Evolutionary conservation across 2,113 vertebrate species (phyloP), one percentile per base, ranked within the genome.

Genomic region (Vulpes ferrilata): DNA sequence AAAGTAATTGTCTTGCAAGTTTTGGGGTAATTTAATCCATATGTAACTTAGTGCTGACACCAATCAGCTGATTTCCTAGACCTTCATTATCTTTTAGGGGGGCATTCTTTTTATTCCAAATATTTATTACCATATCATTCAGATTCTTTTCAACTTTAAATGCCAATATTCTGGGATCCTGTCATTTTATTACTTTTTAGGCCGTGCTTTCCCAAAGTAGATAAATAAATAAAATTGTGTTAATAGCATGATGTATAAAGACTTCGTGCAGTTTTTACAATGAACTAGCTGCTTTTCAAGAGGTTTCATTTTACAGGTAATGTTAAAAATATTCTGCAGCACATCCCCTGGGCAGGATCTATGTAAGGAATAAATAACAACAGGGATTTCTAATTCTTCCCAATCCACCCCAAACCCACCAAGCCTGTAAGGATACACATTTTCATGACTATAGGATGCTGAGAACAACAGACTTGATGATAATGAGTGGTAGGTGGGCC

Each of bases 211-310:
- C 78, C 51, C 60, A 57, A 64, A 88, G 62, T 69, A 67, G 60
- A 78, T 30, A 62, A 17, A 60, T 86, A 30, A 23, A 48, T 79
- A 38, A 91, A 86, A 51, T 15, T 82, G 51, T 27, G 62, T 25
- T 96, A 90, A 38, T 88, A 73, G 27, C 51, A 53, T 79, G 38
- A 55, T 55, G 64, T 79, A 69, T 88, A 51, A 43, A 48, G 32
- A 30, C 64, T 82, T 84, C 71, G 35, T 55, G 12, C 25, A n/a
- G 35, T 78, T 94, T 96, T 86, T 74, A 73, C 1, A 67, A 9
- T 80, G 12, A 81, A 27, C 27, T 86, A 57, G n/a, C 69, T 86
- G 59, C n/a, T 89, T 94, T 67, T 95, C 43, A 95, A 69, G 59
- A 48, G 17, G 32, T 51, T 79, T 96, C 85, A 30, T 78, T 88